Conservation (phyloP, 2,797 vertebrate genomes). For the Peromyscus nudipes region DNA sequence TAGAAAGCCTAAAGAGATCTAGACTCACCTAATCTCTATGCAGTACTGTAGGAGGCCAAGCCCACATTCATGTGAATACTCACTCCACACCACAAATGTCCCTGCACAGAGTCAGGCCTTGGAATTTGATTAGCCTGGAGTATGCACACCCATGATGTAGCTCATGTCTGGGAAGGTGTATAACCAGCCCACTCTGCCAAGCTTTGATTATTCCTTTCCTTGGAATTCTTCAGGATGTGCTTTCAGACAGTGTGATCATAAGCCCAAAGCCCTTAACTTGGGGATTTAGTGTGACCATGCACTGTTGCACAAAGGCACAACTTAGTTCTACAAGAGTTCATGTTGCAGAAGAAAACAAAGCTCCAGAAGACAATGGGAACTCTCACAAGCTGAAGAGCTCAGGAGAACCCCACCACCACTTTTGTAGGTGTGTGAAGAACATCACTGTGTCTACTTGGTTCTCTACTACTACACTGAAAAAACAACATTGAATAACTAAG, state of each 20-base stretch:
- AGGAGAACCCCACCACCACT: background rate
- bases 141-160: fast-evolving
- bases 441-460: background rate
- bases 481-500: background rate
- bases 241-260: background rate
- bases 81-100: background rate
- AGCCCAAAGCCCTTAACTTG: background rate
- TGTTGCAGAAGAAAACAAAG: background rate
- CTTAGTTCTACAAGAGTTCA: background rate
- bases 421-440: background rate
- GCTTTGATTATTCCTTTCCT: background rate
- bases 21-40: background rate
- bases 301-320: background rate
- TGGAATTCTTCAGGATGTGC: background rate
- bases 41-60: background rate
- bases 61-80: background rate
- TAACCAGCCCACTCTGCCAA: background rate
- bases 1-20: background rate
- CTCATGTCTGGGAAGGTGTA: background rate
- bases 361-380: background rate
- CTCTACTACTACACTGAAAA: background rate
- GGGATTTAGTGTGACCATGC: fast-evolving
- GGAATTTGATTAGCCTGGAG: fast-evolving
- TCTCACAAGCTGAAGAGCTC: background rate
- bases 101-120: background rate